Base-by-base conservation (phyloP, 2,113 vertebrate genomes). In the Phylloscopus whistleri region DNA sequence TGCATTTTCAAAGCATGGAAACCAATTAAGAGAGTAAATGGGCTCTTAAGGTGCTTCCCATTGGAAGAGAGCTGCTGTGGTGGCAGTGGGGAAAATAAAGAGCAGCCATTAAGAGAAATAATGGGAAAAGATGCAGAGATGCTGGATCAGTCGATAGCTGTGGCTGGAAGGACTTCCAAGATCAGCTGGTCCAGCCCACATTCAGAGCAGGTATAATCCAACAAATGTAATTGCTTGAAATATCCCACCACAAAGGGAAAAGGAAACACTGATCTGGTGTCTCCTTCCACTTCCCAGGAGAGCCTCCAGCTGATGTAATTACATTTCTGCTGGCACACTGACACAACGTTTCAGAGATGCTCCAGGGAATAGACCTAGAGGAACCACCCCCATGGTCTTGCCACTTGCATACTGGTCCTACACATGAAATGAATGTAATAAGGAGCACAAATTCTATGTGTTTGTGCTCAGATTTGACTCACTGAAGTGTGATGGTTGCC, bases 21-120 rank as follows among this genome's bases (percentile, higher is more conserved):
- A 92, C 6, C 86, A 89, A 92, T 95, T 84, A 90, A 48, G 76
- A 78, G 56, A 62, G 62, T 68, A 97, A 95, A 93, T 80, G 94
- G 76, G 91, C 93, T 94, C 73, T 96, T 90, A 93, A 81, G 73
- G 76, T 59, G 68, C 91, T 91, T 86, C 80, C 3, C 4, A 1
- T 2, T 87, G 80, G 39, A 93, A 70, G 7, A 73, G 49, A 82
- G 77, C 37, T 27, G 24, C 72, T 63, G 44, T 14, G 68, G 70
- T 63, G 46, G 87, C 62, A 53, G 43, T 33, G 59, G 68, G 59
- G 62, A 76, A 94, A 83, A 83, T 10, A 58, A 79, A 80, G 55
- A 90, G 22, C 4, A n/a, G 79, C 55, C 81, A 86, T 88, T 77
- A 93, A 22, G 56, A 80, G 35, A 77, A 93, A 77, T 49, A 75